Conservation (phyloP, 2,113 vertebrate genomes). For the Notothenia coriiceps region DNA sequence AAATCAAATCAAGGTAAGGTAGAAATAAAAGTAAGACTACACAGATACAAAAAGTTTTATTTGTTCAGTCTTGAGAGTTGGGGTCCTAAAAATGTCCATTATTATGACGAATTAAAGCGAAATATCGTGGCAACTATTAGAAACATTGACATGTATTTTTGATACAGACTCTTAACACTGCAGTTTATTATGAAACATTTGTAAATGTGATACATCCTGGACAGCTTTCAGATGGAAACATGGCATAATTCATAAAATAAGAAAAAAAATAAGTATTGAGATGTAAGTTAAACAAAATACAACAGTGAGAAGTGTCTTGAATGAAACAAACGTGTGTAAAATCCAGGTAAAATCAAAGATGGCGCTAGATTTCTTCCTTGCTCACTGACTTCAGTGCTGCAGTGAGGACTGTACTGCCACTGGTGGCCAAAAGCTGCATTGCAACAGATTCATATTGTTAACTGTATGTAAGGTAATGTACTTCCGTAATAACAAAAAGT, state of each 20-base stretch:
- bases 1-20: slow-evolving; percentile 68
- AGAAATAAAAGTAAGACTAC: not conserved
- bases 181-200: too few species aligned
- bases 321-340: not conserved
- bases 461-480: not conserved
- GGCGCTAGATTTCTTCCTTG: not conserved
- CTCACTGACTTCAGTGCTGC: not conserved
- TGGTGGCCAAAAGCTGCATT: not conserved
- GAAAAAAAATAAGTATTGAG: too few species aligned
- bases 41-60: not conserved
- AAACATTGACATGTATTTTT: not conserved
- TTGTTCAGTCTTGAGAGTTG: not conserved
- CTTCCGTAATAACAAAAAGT: too few species aligned
- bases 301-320: too few species aligned
- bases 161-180: not conserved
- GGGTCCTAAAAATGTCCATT: not conserved
- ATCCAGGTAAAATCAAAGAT: not conserved
- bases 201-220: too few species aligned
- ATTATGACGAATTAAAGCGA: not conserved
- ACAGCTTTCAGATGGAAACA: too few species aligned
- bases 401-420: not conserved
- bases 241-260: too few species aligned
- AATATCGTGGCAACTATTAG: too few species aligned
- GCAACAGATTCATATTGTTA: not conserved
- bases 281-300: too few species aligned